These are phyloP conservation scores for Myodes glareolus DNA, from an alignment of 2,113 vertebrate genomes.

Conservation along the genomic window DNA sequence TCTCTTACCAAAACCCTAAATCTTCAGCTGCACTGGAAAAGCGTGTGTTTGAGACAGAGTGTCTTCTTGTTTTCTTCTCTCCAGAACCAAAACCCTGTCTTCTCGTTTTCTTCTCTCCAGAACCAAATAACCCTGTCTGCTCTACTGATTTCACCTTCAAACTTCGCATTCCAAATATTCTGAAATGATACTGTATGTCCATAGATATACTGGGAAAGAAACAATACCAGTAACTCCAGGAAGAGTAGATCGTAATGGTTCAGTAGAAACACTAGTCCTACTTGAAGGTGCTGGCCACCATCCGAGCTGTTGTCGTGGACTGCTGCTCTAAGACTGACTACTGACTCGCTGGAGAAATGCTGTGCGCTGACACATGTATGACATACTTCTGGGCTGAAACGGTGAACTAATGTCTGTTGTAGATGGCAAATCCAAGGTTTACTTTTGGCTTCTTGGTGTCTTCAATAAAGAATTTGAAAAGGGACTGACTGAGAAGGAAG, in stretches of 20 bases:
- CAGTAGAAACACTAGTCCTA: not conserved
- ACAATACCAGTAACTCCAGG: not conserved
- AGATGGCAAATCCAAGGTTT: not conserved
- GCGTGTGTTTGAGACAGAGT: not conserved
- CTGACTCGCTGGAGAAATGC: not conserved
- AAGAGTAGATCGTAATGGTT: not conserved
- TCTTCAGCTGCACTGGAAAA: not conserved
- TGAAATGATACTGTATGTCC: not conserved
- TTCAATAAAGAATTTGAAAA: not conserved
- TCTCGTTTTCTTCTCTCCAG: not conserved
- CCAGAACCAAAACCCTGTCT: not conserved
- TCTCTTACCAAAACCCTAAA: not conserved
- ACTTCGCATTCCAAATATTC: not conserved
- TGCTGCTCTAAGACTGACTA: not conserved
- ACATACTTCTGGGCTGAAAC: not conserved
- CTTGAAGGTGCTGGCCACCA: not conserved
- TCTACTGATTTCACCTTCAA: not conserved
- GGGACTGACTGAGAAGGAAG: not conserved
- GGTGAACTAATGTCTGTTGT: not conserved
- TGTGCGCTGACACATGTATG: not conserved
- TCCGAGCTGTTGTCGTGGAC: not conserved
- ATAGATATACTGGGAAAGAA: not conserved
- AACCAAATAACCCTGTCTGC: not conserved
- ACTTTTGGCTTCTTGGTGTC: not conserved
- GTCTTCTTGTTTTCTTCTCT: not conserved